These are phyloP conservation scores for Falco biarmicus DNA, from an alignment of 2,797 vertebrate genomes.

Conservation along the genomic window DNA sequence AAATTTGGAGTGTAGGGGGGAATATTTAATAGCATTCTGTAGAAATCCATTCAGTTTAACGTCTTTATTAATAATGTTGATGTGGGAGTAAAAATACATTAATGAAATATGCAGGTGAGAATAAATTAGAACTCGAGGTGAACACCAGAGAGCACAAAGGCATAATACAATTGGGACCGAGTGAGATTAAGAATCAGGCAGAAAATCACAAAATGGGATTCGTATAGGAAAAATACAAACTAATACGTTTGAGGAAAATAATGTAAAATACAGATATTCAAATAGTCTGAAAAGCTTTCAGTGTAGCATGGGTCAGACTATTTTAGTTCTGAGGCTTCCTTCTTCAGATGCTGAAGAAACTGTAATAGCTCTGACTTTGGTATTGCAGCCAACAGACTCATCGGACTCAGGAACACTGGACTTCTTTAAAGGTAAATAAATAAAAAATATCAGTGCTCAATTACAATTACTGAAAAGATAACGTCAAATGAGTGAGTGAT, in stretches of 20 bases:
- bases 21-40: constrained; percentile 49
- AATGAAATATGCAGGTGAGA: constrained; percentile 70
- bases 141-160: constrained; percentile 49
- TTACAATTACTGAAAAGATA: neutral
- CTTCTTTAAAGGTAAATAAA: neutral
- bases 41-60: constrained; percentile 51
- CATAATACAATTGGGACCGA: constrained; percentile 42
- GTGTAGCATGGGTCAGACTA: neutral
- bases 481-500: neutral
- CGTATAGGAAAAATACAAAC: constrained; percentile 49
- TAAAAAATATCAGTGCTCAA: neutral
- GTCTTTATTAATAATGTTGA: constrained; percentile 64
- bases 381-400: neutral
- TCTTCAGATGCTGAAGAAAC: neutral
- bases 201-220: constrained; percentile 57
- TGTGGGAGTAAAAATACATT: constrained; percentile 54
- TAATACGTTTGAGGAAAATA: constrained; percentile 38
- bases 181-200: constrained; percentile 50
- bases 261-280: neutral
- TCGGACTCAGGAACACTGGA: neutral
- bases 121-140: constrained; percentile 67
- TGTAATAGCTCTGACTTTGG: neutral
- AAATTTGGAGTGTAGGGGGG: neutral
- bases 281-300: neutral
- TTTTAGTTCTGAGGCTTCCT: neutral